Conservation (phyloP, 2,797 vertebrate genomes). For the Pelobates cultripes region DNA sequence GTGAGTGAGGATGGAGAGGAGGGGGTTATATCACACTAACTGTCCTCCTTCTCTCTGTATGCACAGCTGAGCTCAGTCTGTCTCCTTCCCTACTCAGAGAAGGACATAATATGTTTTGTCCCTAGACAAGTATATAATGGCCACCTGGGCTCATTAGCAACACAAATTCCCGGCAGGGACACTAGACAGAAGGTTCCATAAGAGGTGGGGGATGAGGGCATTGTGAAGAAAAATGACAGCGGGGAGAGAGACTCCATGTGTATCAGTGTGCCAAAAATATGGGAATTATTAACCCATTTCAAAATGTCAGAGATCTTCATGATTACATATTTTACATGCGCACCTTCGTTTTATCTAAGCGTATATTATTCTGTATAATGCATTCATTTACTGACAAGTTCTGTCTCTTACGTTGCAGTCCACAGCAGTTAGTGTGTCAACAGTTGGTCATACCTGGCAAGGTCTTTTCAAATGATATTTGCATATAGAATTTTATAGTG, state of each 20-base stretch:
- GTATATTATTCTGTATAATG: no score
- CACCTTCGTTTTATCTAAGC: no score
- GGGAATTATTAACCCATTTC: no score
- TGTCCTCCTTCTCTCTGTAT: conserved; percentile 10
- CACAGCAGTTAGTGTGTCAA: no score
- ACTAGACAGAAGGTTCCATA: not conserved
- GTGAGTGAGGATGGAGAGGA: not conserved
- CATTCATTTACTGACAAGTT: no score
- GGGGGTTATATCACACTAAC: conserved; percentile 1
- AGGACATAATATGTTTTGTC: conserved; percentile 5
- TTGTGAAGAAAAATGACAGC: conserved; percentile 14
- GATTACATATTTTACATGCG: no score
- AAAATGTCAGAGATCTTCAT: no score
- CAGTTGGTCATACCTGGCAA: no score
- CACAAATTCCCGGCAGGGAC: conserved; percentile 53
- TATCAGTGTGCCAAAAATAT: not conserved
- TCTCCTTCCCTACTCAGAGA: conserved; percentile 23
- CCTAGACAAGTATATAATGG: conserved; percentile 50
- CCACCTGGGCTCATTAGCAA: conserved; percentile 69
- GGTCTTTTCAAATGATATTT: no score
- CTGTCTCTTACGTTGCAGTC: no score
- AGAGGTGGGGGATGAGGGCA: not conserved
- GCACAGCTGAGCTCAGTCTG: conserved; percentile 27
- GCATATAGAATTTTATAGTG: no score
- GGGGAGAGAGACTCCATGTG: not conserved